Conservation (phyloP, 1,140 invertebrate genomes). For the Palaemon carinicauda region DNA sequence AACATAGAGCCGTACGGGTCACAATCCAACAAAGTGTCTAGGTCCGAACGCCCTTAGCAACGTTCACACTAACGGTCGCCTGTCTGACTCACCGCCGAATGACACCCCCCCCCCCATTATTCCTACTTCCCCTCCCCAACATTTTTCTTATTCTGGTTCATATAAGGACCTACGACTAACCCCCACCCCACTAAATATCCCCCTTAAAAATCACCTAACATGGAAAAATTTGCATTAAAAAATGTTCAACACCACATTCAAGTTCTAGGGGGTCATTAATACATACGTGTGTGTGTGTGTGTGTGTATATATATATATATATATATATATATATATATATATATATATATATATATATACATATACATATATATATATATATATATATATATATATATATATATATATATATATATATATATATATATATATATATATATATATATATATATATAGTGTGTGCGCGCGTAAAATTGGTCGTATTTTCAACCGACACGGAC, state of each 20-base stretch:
- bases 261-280: neutral
- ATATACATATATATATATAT: neutral
- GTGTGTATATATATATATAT: neutral
- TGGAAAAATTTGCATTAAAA: neutral
- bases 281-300: neutral
- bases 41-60: neutral
- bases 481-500: too few species aligned
- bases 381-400: neutral
- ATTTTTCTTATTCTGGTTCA: too few species aligned
- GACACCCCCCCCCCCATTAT: neutral
- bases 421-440: neutral
- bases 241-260: neutral
- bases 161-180: neutral
- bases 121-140: neutral
- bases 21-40: neutral
- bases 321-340: neutral
- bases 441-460: neutral
- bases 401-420: neutral
- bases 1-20: neutral
- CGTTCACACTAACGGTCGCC: neutral
- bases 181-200: neutral
- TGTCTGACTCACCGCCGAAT: neutral
- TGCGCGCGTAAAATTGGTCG: neutral
- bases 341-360: neutral
- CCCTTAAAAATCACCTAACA: neutral